phyloP scores from a whole-genome alignment of 37 sponge, comb jelly and placozoan genomes.

The Aplysina aerophoba region DNA sequence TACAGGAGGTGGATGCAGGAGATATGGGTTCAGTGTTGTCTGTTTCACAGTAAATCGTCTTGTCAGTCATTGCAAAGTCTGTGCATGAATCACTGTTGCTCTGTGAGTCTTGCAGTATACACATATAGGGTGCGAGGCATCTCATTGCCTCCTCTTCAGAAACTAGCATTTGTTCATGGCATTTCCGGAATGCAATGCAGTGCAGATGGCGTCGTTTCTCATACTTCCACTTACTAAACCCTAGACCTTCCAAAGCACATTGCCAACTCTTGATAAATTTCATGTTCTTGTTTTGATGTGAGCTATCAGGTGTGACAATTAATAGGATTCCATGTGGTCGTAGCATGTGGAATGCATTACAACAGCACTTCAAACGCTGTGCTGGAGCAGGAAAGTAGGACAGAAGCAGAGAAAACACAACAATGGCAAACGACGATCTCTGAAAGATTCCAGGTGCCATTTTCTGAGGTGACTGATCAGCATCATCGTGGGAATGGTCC shows the following conservation, averaged over 20 bases:
- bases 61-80: too few species aligned
- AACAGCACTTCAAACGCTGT: conserved; percentile 73
- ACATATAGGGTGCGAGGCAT: too few species aligned
- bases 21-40: too few species aligned
- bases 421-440: conserved; percentile 49
- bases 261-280: conserved; percentile 78
- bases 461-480: not conserved
- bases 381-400: conserved; percentile 73
- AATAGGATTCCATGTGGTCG: conserved; percentile 68
- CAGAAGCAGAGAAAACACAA: conserved; percentile 79
- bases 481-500: too few species aligned
- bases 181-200: conserved; percentile 82
- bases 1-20: too few species aligned
- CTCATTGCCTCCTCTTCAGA: too few species aligned
- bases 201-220: conserved; percentile 68
- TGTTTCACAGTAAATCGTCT: too few species aligned
- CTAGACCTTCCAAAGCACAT: conserved; percentile 53
- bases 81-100: too few species aligned
- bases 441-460: not conserved
- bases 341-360: conserved; percentile 65
- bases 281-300: conserved; percentile 73
- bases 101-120: too few species aligned
- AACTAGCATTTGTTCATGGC: not conserved
- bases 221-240: conserved; percentile 77
- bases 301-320: conserved; percentile 77